Evolutionary conservation across 1,140 invertebrate genomes (phyloP), one percentile per base, ranked within the genome.

Genomic region (Tachypleus tridentatus): DNA sequence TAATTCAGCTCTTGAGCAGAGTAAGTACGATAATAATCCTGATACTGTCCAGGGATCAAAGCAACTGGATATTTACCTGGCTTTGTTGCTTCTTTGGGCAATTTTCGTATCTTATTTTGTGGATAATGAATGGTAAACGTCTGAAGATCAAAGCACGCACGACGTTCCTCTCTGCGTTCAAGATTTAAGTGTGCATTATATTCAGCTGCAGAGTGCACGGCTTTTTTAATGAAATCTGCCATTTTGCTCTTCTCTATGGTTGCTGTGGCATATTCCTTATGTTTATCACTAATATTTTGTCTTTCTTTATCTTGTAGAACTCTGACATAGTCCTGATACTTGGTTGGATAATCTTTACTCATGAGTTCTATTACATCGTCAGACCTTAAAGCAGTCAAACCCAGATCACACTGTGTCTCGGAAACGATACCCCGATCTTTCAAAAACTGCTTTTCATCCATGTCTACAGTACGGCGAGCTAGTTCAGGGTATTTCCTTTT

Each of bases 401-500:
- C 92, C 85, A 95, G 80, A 78, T 96, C 91, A 79, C 91, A 95
- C 78, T 96, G 88, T 47, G 87, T 85, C 78, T 97, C 93, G 48
- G 88, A 88, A 3, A 95, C 93, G 59, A 94, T 80, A 57, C 86
- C 87, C 75, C 86, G 86, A 64, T 90, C 87, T 70, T 87, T 83
- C 3, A 97, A 82, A 80, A 86, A 96, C 74, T 91, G 88, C 66
- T 89, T 83, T 77, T 97, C 94, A 71, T 92, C 87, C 78, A 90
- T 89, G 61, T 93, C 89, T 47, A 96, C 86, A 58, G 85, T 80
- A 61, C 93, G 80, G 63, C 94, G 80, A 57, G 86, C 85, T 9
- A 97, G 75, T 76, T 94, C 91, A 56, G 93, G 93, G 79, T 97
- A 97, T 76, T 93, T 92, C 68, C 93, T 82, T 76, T 96, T 96